phyloP scores from a whole-genome alignment of 2,797 vertebrate genomes.

The Artibeus lituratus region DNA sequence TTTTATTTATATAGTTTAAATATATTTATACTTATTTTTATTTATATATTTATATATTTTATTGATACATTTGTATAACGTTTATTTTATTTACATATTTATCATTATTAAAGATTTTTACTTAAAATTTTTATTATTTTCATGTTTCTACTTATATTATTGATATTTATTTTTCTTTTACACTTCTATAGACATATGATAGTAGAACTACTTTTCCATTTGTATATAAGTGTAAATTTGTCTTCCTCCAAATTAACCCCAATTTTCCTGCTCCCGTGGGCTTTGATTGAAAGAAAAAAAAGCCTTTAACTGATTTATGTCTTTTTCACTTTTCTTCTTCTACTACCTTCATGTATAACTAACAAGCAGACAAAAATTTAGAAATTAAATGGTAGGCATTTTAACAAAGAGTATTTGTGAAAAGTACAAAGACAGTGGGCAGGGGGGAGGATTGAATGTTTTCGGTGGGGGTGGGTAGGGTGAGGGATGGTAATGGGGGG shows the following conservation, averaged over 20 bases:
- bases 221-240: background rate
- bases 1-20: background rate
- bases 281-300: background rate
- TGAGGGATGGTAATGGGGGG: too few species aligned
- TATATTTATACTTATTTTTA: background rate
- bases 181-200: background rate
- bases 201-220: background rate
- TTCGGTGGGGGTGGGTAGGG: too few species aligned
- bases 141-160: background rate
- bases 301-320: background rate
- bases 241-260: background rate
- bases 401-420: background rate
- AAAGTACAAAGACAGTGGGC: background rate
- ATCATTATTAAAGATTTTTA: background rate
- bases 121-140: background rate
- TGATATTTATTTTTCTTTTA: background rate
- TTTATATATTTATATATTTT: background rate
- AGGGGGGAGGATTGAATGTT: too few species aligned
- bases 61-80: background rate
- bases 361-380: background rate
- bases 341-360: background rate
- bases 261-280: background rate
- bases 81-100: background rate
- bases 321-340: background rate
- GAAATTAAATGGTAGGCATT: background rate